Percentiles rank a stretch among this genome's conserved stretches.
Evolutionary conservation across 2,888 invertebrate genomes (phyloP).

Genomic region (Euplexia lucipara): DNA sequence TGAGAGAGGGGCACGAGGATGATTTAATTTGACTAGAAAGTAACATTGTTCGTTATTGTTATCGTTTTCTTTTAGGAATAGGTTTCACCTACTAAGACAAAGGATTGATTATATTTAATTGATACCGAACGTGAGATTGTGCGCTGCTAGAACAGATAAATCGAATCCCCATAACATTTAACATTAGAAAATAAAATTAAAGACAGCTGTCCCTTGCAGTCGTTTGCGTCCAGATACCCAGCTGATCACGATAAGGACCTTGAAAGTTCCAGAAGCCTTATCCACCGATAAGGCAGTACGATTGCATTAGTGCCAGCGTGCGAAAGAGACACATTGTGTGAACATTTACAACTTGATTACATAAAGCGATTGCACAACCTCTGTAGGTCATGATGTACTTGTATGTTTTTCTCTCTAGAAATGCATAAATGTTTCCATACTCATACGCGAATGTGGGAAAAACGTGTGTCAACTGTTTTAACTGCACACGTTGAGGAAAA

Average conservation of each 20-base stretch:
- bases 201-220: constrained; percentile 26
- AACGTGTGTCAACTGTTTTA: constrained; percentile 55
- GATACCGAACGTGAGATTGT: constrained; percentile 2
- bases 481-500: constrained; percentile 8
- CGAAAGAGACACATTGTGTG: constrained; percentile 64
- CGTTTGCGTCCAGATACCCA: constrained; percentile 31
- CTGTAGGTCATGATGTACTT: constrained; percentile 66
- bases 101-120: background rate
- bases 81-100: constrained; percentile 1
- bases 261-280: constrained; percentile 54
- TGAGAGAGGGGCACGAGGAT: too few species aligned
- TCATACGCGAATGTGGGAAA: constrained; percentile 54
- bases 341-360: constrained; percentile 70
- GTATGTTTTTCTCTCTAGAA: constrained; percentile 46
- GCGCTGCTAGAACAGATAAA: background rate
- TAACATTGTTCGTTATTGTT: background rate
- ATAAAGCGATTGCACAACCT: constrained; percentile 68
- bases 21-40: background rate
- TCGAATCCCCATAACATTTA: background rate
- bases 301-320: constrained; percentile 34
- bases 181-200: constrained; percentile 14
- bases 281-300: constrained; percentile 42
- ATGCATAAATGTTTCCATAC: constrained; percentile 52
- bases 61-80: background rate
- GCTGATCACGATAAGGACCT: constrained; percentile 45